Evolutionary conservation across 1,140 invertebrate species (phyloP).

Genomic region (Augochlora pura): DNA sequence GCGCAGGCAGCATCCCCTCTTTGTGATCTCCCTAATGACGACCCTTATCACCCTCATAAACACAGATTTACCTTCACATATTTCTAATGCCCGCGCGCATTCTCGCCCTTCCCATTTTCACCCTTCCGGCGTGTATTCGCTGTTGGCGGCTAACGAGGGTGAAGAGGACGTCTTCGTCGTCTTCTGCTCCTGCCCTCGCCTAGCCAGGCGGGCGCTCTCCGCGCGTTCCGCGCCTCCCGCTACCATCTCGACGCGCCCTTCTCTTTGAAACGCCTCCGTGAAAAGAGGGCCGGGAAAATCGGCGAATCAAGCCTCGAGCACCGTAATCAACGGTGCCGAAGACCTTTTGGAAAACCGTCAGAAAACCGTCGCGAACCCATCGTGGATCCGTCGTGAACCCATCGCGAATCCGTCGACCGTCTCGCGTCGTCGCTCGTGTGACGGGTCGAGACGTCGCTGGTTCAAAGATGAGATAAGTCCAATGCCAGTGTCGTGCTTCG

Average conservation of each 20-base stretch:
- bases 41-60: conserved; percentile 63
- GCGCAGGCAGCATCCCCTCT: conserved; percentile 39
- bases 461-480: too few relatives aligned
- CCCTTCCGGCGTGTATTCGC: conserved; percentile 44
- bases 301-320: neutral
- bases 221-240: neutral
- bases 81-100: conserved; percentile 44
- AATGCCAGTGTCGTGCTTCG: too few relatives aligned
- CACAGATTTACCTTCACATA: conserved; percentile 59
- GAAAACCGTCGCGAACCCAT: too few relatives aligned
- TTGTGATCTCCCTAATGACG: conserved; percentile 60
- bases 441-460: too few relatives aligned
- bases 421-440: too few relatives aligned
- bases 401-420: too few relatives aligned
- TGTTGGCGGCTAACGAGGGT: conserved; percentile 43
- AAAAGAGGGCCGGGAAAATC: neutral
- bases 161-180: conserved; percentile 52
- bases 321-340: neutral
- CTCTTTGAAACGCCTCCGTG: conserved; percentile 20
- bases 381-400: too few relatives aligned
- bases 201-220: neutral
- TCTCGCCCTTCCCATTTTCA: conserved; percentile 38
- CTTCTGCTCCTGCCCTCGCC: neutral
- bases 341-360: too few relatives aligned
- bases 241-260: neutral